Evolutionary conservation across 2,113 vertebrate species (phyloP), one percentile per base, ranked within the genome.

Genomic region (Dicrurus megarhynchus): DNA sequence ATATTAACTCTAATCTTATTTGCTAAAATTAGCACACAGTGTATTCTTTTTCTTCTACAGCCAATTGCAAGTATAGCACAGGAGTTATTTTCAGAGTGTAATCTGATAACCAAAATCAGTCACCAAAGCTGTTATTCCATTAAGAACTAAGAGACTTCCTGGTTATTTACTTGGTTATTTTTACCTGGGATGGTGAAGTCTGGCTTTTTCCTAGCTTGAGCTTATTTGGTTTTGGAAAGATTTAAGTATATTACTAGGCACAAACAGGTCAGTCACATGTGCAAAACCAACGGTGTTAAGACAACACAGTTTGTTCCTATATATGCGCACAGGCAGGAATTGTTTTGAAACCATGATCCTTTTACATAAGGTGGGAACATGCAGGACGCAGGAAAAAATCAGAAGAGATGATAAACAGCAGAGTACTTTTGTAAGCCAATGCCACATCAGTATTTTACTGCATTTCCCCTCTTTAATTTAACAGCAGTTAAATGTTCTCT

Each of bases 1-100:
- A 93, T 88, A 93, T 91, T 67, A 95, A 92, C 93, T 96, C 70
- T 91, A 95, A 97, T 96, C 96, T 97, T 93, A 93, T 96, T 97
- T 96, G 70, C 96, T 97, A 94, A 95, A 97, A 96, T 97, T 96
- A 97, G 93, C 49, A 20, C 52, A 59, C 30, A 53, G 80, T 95
- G 81, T 88, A 97, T 96, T 90, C 78, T 75, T 93, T 84, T 94
- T 94, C 92, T 83, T 90, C 89, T 84, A 81, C 59, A 83, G 85
- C 80, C 88, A 94, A 81, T 77, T 91, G 84, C 79, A 77, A 89
- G 76, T 86, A 87, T 83, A 93, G 81, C 2, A 1, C 71, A 75
- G 60, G 81, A 90, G 89, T 88, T 96, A 95, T 95, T 96, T 96
- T 95, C 92, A 84, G 92, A 64, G 70, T 39, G 92, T 94, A 96